phyloP scores from a whole-genome alignment of 1,140 invertebrate species.

The Trichonephila inaurata region DNA sequence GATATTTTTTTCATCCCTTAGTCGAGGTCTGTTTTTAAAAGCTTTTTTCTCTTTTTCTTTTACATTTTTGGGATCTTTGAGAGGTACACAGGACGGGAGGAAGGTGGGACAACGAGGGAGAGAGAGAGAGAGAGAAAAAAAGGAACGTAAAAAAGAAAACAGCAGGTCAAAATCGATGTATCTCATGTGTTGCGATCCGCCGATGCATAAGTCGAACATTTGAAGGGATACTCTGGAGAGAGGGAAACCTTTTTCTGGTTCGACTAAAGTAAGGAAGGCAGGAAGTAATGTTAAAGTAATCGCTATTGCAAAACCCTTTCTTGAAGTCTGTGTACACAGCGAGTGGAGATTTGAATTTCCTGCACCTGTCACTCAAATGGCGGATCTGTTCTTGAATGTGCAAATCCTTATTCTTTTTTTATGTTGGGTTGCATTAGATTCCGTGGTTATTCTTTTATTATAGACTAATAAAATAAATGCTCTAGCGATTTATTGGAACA shows the following conservation, averaged over 20 bases:
- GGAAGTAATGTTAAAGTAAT: not conserved
- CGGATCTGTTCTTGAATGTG: not conserved
- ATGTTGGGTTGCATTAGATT: not conserved
- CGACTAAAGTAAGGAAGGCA: not conserved
- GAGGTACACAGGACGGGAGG: not conserved
- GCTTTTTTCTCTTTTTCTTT: slow-evolving; percentile 1
- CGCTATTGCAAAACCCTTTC: not conserved
- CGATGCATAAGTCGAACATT: slow-evolving; percentile 22
- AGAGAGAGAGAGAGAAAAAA: not conserved
- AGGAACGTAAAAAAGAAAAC: not conserved
- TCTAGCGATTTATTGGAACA: too few relatives aligned
- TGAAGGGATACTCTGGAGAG: not conserved
- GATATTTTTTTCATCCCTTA: slow-evolving; percentile 12
- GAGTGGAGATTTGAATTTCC: not conserved
- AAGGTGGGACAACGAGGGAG: too few relatives aligned
- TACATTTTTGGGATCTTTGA: not conserved
- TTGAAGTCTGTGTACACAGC: not conserved
- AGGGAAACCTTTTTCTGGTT: not conserved
- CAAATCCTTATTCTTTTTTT: not conserved
- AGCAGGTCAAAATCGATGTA: not conserved
- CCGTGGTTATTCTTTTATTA: too few relatives aligned
- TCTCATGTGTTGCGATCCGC: not conserved
- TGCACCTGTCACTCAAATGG: not conserved
- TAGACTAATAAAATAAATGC: too few relatives aligned
- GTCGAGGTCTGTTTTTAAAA: slow-evolving; percentile 57